phyloP scores from a whole-genome alignment of 2,113 vertebrate genomes.

The Elephantulus edwardii region DNA sequence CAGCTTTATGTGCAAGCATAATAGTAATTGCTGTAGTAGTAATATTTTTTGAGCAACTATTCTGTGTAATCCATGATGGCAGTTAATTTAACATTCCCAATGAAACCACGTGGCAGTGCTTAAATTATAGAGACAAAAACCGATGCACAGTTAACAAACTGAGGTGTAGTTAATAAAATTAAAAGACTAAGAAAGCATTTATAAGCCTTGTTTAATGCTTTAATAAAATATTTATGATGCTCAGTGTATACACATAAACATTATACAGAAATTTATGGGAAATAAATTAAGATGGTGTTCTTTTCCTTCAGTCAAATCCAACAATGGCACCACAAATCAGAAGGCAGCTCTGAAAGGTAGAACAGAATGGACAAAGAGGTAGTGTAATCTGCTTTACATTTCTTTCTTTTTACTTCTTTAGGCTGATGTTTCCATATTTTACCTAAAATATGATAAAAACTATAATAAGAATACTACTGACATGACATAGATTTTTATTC shows the following conservation, averaged over 20 bases:
- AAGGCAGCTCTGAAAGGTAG: background rate
- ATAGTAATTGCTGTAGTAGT: background rate
- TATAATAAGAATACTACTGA: no score
- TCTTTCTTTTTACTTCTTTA: background rate
- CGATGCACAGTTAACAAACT: background rate
- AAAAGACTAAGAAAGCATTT: background rate
- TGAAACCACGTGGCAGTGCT: background rate
- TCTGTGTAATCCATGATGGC: background rate
- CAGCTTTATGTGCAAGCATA: background rate
- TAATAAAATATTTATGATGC: background rate
- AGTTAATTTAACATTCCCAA: background rate
- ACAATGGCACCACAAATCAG: background rate
- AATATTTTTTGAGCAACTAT: background rate
- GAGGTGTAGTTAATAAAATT: background rate
- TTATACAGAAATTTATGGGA: background rate
- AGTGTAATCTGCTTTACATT: background rate
- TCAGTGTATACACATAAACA: background rate
- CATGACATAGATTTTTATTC: no score
- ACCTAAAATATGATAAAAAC: background rate
- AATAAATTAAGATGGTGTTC: background rate
- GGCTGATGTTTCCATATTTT: background rate
- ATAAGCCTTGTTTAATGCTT: background rate
- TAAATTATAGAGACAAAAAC: background rate
- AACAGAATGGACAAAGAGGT: background rate
- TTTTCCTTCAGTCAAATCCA: background rate